These are phyloP conservation scores for Chalcis sispes DNA, from an alignment of 2,888 invertebrate genomes.

Conservation along the genomic window DNA sequence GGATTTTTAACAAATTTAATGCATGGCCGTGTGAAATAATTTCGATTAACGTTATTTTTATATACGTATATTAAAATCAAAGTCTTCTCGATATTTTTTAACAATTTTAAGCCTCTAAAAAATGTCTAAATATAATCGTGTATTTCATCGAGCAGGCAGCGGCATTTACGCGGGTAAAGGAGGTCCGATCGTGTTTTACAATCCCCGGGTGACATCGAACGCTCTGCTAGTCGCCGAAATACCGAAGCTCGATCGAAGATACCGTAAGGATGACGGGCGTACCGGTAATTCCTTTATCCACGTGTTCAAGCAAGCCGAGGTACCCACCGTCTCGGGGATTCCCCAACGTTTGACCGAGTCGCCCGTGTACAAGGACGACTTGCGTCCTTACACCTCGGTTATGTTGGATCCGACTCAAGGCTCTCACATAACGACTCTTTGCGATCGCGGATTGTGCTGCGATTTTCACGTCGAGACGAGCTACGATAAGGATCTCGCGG, in stretches of 20 bases:
- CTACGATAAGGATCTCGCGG: conserved; percentile 53
- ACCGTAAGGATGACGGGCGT: conserved; percentile 3
- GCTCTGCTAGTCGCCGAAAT: conserved; percentile 76
- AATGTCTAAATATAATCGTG: neutral
- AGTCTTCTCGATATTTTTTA: too few species aligned
- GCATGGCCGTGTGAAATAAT: too few species aligned
- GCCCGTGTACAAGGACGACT: conserved; percentile 43
- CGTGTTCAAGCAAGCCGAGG: conserved; percentile 45
- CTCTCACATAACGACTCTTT: conserved; percentile 50
- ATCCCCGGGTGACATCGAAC: conserved; percentile 66
- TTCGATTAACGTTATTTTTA: too few species aligned
- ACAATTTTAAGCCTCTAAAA: too few species aligned
- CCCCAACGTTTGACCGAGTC: neutral
- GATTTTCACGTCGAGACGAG: conserved; percentile 59
- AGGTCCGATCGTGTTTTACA: conserved; percentile 29
- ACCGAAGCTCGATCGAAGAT: conserved; percentile 70
- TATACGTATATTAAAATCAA: too few species aligned
- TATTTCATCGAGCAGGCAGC: conserved; percentile 77
- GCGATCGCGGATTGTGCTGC: conserved; percentile 62
- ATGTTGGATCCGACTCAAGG: neutral
- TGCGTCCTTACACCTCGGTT: conserved; percentile 57
- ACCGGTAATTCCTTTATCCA: neutral
- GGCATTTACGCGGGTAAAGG: conserved; percentile 76
- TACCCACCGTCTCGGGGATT: conserved; percentile 23
- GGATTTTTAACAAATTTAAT: too few species aligned